phyloP scores from a whole-genome alignment of 1,140 invertebrate species.

The Trichonephila clavipes region DNA sequence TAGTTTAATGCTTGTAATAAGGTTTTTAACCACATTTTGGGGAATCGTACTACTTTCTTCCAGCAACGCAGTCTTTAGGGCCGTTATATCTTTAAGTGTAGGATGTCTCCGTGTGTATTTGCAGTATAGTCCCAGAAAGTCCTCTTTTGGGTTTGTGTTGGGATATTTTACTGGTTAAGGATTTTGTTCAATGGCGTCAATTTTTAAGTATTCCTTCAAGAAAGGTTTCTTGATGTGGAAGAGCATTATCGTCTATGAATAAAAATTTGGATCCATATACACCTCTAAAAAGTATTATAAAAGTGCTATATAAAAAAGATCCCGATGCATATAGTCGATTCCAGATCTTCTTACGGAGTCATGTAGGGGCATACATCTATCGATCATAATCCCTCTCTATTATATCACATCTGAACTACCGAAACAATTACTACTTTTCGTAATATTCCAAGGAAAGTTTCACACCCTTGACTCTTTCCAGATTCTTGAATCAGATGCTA shows the following conservation, averaged over 20 bases:
- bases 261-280: background rate
- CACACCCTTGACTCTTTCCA: background rate
- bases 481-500: background rate
- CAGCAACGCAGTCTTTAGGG: background rate
- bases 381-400: background rate
- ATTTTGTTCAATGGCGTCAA: background rate
- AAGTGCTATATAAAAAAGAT: background rate
- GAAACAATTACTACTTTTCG: slow-evolving; percentile 2
- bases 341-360: background rate
- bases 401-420: background rate
- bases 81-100: background rate
- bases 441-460: background rate
- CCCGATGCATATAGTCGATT: background rate
- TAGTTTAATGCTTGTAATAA: background rate
- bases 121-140: background rate
- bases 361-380: background rate
- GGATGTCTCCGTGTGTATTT: background rate
- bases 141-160: background rate
- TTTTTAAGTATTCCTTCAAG: background rate
- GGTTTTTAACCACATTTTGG: background rate
- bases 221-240: background rate
- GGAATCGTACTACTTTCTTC: background rate
- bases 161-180: background rate
- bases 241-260: background rate
- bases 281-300: background rate